Base-by-base conservation (phyloP, 2,888 invertebrate genomes). In the Tipula helvola region DNA sequence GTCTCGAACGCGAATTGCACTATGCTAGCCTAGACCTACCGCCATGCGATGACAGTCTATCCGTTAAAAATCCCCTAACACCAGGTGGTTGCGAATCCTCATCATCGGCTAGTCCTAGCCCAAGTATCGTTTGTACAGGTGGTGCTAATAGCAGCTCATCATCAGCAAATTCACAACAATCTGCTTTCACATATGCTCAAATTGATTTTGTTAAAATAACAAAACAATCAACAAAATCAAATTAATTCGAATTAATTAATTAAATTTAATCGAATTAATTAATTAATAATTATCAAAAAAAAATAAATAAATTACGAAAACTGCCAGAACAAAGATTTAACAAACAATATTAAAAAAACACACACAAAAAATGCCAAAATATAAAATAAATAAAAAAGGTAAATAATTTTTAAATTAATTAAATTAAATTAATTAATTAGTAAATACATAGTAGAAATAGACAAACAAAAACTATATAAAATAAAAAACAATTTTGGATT, bases 101-200 rank as follows among this genome's bases (percentile, higher is more conserved):
- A 10, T 16, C 89, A 87, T 89, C 90, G 88, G 89, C 89, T 87
- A 90, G 90, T 87, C 90, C 90, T 86, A 89, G 88, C 86, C 89
- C 89, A 39, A 89, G 87, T 39, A 86, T 47, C 5, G 47, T 47
- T 5, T 36, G 84, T 85, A 88, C 89, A 36, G 71, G 28, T 71
- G 71, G 71, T 71, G 28, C 28, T 18, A 88, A 86, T 86, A 89
- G 88, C 87, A 89, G 89, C 87, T 89, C 89, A 88, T 89, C 89
- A 87, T 90, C 89, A 87, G 89, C 86, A 89, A 87, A 88, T 86
- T 88, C 90, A 86, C 89, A 89, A 85, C 89, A 90, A 87, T 90
- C 93, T 84, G 91, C 92, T 87, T 94, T 95, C 89, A 93, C 93
- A 71, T 96, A 96, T 91, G 96, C 96, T 88, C 95, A 96, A 92